A percentile compares a stretch with the other conserved stretches of the same genome.
phyloP scores from a whole-genome alignment of 2,113 vertebrate species.

The Actenoides lindsayi region DNA sequence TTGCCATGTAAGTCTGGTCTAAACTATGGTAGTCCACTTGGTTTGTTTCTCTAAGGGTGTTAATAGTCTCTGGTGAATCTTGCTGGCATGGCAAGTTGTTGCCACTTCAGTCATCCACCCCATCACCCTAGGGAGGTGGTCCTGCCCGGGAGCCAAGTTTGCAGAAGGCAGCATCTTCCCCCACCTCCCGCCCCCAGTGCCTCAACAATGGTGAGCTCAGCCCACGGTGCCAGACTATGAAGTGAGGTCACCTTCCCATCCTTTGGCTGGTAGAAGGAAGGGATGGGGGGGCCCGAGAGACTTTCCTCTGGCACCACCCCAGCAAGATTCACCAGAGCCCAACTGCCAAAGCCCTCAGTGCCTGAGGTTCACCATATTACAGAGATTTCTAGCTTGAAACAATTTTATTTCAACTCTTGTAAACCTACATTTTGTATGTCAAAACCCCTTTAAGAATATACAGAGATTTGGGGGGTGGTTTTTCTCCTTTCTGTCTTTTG shows the following conservation, averaged over 20 bases:
- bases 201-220: not conserved
- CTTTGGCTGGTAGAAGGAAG: not conserved
- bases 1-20: not conserved
- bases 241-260: not conserved
- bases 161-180: not conserved
- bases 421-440: not conserved
- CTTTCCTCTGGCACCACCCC: not conserved
- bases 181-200: not conserved
- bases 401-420: constrained; percentile 8
- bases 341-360: not conserved
- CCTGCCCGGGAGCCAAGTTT: fast-evolving
- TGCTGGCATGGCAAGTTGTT: not conserved
- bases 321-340: not conserved
- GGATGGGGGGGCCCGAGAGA: not conserved
- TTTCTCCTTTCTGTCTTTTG: constrained; percentile 20
- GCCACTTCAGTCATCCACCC: not conserved
- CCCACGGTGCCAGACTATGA: fast-evolving
- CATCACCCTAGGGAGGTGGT: not conserved
- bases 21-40: not conserved
- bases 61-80: not conserved
- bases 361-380: not conserved
- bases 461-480: not conserved
- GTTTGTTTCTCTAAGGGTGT: not conserved
- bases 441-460: constrained; percentile 13
- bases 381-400: constrained; percentile 19